phyloP scores from a whole-genome alignment of 2,888 invertebrate species.

The Stramonita haemastoma region DNA sequence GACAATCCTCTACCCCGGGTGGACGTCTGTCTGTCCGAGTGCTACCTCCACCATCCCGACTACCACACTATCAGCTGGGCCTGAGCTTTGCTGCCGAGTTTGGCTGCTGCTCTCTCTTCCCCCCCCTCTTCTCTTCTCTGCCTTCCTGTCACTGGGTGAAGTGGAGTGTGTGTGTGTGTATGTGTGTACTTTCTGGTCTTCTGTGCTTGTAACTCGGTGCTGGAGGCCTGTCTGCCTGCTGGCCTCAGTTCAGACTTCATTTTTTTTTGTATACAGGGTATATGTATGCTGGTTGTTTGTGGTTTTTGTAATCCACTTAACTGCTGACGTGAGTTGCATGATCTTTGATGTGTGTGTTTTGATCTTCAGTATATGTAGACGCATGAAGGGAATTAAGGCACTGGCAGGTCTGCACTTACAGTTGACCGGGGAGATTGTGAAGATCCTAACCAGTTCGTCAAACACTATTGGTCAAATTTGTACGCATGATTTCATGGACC shows the following conservation, averaged over 20 bases:
- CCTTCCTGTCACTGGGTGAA: too few relatives aligned
- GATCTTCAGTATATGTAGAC: neutral
- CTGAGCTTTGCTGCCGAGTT: neutral
- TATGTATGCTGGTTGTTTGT: neutral
- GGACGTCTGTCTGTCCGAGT: conserved; percentile 21
- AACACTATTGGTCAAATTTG: too few relatives aligned
- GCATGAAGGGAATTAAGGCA: neutral
- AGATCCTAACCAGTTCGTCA: too few relatives aligned
- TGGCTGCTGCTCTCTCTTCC: neutral
- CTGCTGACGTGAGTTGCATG: neutral
- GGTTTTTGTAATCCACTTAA: neutral
- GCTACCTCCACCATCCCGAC: conserved; percentile 10
- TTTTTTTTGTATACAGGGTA: neutral
- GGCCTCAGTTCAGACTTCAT: neutral
- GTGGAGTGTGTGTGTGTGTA: too few relatives aligned
- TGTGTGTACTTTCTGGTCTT: too few relatives aligned
- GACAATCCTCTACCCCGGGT: conserved; percentile 38
- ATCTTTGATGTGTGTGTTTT: neutral
- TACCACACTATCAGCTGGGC: neutral
- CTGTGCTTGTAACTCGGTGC: too few relatives aligned
- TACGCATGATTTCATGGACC: too few relatives aligned
- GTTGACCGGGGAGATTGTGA: too few relatives aligned
- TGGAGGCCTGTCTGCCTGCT: too few relatives aligned
- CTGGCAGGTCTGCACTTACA: neutral
- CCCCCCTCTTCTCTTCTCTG: too few relatives aligned